These are phyloP conservation scores for Propsilocerus akamusi DNA, from an alignment of 1,140 invertebrate genomes.

Conservation along the genomic window DNA sequence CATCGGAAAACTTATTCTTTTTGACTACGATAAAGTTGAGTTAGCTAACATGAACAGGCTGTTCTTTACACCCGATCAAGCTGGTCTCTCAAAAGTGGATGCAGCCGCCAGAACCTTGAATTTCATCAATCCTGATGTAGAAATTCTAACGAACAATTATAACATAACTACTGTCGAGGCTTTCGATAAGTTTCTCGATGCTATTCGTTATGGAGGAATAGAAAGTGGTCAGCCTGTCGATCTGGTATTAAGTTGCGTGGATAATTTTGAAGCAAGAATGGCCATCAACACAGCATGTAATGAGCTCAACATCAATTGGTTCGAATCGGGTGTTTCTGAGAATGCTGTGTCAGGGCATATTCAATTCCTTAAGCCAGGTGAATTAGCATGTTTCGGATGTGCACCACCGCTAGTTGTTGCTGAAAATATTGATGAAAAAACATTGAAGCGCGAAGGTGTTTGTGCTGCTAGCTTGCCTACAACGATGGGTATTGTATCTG, in stretches of 20 bases:
- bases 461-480: conserved; percentile 98
- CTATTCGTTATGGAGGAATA: conserved; percentile 51
- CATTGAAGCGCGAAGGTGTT: conserved; percentile 91
- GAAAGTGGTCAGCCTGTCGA: conserved; percentile 52
- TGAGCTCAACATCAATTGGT: conserved; percentile 84
- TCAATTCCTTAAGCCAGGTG: conserved; percentile 89
- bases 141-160: conserved; percentile 86
- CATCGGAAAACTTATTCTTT: conserved; percentile 90
- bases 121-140: conserved; percentile 94
- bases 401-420: conserved; percentile 95
- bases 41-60: conserved; percentile 98
- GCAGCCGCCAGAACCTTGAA: conserved; percentile 77
- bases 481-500: conserved; percentile 96
- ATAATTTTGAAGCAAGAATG: conserved; percentile 98
- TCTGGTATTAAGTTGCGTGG: conserved; percentile 92
- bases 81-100: conserved; percentile 91
- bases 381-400: conserved; percentile 96
- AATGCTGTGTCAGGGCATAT: conserved; percentile 99
- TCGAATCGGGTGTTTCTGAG: conserved; percentile 97
- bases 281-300: conserved; percentile 97
- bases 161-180: conserved; percentile 95
- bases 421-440: conserved; percentile 91
- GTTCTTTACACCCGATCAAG: conserved; percentile 97
- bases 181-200: conserved; percentile 79
- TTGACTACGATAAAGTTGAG: conserved; percentile 99